Base-by-base conservation (phyloP, 2,797 vertebrate species). In the Hozukius guyotensis region DNA sequence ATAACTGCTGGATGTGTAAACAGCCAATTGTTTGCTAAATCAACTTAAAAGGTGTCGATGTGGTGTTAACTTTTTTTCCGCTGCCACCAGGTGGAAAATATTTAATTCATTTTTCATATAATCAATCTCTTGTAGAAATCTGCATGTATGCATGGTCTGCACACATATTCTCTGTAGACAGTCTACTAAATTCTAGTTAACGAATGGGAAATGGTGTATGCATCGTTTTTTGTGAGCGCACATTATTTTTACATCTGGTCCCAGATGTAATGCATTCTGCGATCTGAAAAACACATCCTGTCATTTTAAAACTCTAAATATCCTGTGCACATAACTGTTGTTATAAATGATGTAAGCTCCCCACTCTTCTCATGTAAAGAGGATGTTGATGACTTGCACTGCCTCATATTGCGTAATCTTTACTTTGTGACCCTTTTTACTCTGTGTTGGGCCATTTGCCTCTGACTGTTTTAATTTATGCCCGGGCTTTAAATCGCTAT, bases 381-480 rank as follows among this genome's bases (percentile, higher is more conserved):
- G 52, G n/a, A 66, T 42, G 57, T 12, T 72, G 79, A 83, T 81
- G 81, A 83, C 69, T 82, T 60, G 55, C 52, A 46, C 9, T 65
- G 22, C 38, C 62, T 38, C 22, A 71, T 71, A 77, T 72, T 87
- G 70, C 77, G 78, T 75, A 72, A 85, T 70, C 71, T 67, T 78
- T 80, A 69, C 77, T 85, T 85, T 78, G 73, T 84, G 75, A 79
- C 80, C 80, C 72, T 75, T 84, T 84, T 90, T 71, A 73, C 68
- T 85, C 57, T 55, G 57, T 77, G 62, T 78, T 83, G 65, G 77
- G 67, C 85, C 74, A 84, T 90, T 93, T 87, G 70, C 75, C 64
- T 80, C 80, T 10, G 56, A 83, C 77, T 71, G 78, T 87, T 91
- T 81, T 80, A 90, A 94, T 93, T 92, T 84, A 94, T 92, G 85